Percentiles rank a stretch among this genome's conserved stretches.
Conservation (phyloP, 2,113 vertebrate genomes). For the Podocnemis expansa region DNA sequence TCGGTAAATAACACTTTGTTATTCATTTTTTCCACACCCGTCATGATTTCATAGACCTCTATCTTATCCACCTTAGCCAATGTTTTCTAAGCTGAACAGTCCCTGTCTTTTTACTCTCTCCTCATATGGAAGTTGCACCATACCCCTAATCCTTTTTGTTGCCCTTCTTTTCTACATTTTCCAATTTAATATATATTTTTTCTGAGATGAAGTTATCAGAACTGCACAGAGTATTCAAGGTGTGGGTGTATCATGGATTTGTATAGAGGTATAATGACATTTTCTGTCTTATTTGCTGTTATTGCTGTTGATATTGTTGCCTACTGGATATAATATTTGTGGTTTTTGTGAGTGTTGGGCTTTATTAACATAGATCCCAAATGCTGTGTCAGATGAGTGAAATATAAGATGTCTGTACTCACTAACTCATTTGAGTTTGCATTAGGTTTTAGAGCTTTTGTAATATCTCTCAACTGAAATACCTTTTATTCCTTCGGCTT, state of each 20-base stretch:
- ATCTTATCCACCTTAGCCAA: neutral
- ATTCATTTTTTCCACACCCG: neutral
- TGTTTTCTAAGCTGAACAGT: neutral
- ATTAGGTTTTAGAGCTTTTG: neutral
- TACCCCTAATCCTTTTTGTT: neutral
- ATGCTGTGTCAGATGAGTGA: neutral
- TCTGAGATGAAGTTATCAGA: neutral
- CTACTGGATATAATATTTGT: neutral
- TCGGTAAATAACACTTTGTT: neutral
- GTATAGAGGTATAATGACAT: neutral
- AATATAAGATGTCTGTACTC: neutral
- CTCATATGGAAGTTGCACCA: neutral
- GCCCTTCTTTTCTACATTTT: neutral
- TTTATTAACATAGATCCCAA: neutral
- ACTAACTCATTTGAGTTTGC: neutral
- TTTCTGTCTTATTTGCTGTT: neutral
- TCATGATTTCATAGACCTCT: neutral
- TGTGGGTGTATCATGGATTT: neutral
- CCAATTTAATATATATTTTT: neutral
- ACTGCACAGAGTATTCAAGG: neutral
- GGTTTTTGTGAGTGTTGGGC: neutral
- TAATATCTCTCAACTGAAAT: neutral
- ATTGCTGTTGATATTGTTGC: neutral
- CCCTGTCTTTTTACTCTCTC: neutral
- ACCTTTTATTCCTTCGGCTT: neutral